Conservation (phyloP, 2,888 invertebrate species). For the Volucella zonaria region DNA sequence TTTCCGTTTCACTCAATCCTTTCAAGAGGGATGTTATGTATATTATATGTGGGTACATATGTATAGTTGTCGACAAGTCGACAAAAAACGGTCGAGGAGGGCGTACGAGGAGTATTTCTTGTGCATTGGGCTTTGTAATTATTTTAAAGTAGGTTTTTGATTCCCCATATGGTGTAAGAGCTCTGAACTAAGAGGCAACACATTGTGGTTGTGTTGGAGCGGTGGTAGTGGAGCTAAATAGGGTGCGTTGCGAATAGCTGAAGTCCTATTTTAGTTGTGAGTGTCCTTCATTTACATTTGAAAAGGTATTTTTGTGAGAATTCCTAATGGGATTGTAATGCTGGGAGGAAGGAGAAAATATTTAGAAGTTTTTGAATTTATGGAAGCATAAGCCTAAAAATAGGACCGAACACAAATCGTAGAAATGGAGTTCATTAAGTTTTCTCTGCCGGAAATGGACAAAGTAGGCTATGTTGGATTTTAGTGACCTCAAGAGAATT, state of each 20-base stretch:
- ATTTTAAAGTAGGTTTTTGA: conserved; percentile 68
- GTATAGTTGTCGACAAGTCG: no score
- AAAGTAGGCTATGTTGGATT: no score
- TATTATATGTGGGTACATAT: no score
- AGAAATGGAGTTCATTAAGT: no score
- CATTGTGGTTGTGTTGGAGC: neutral
- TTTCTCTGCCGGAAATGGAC: no score
- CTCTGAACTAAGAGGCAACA: conserved; percentile 12
- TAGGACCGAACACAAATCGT: no score
- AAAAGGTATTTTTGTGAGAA: conserved; percentile 23
- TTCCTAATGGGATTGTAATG: conserved; percentile 33
- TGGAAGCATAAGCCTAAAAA: neutral
- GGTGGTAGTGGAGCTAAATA: neutral
- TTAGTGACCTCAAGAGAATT: no score
- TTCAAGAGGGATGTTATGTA: neutral
- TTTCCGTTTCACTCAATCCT: conserved; percentile 33
- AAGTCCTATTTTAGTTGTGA: conserved; percentile 20
- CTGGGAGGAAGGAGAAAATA: neutral
- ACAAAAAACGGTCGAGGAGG: neutral
- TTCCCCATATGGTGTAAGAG: conserved; percentile 53
- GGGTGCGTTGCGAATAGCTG: conserved; percentile 1
- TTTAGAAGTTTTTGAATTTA: conserved; percentile 14
- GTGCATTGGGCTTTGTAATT: conserved; percentile 60
- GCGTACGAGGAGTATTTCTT: conserved; percentile 7
- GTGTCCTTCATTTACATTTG: conserved; percentile 48